These are phyloP conservation scores for Leucoma salicis DNA, from an alignment of 2,888 invertebrate species.

Conservation along the genomic window DNA sequence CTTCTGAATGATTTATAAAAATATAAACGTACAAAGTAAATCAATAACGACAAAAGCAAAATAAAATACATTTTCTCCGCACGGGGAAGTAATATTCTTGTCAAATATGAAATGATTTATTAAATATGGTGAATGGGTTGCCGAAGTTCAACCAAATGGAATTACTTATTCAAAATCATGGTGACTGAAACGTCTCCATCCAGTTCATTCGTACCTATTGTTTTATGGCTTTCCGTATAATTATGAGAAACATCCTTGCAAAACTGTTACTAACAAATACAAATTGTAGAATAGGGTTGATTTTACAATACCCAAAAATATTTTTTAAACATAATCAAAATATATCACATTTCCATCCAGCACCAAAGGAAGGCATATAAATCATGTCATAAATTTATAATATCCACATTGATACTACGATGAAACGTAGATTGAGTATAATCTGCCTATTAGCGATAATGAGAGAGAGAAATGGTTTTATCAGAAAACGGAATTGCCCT, in stretches of 20 bases:
- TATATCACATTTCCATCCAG: too few relatives aligned
- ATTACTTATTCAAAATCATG: constrained; percentile 40
- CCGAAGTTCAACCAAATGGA: constrained; percentile 26
- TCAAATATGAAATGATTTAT: constrained; percentile 28
- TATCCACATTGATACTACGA: constrained; percentile 38
- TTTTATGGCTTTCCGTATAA: constrained; percentile 36
- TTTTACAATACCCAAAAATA: too few relatives aligned
- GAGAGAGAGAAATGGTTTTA: constrained; percentile 51
- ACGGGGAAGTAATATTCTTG: constrained; percentile 27
- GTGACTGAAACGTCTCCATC: constrained; percentile 23
- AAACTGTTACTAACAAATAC: too few relatives aligned
- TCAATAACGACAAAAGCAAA: constrained; percentile 26
- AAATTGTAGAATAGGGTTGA: too few relatives aligned
- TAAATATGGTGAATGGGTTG: constrained; percentile 23
- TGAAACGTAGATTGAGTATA: constrained; percentile 61
- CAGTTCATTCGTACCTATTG: constrained; percentile 15
- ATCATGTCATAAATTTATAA: too few relatives aligned
- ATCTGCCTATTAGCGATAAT: constrained; percentile 66
- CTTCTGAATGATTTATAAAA: neutral
- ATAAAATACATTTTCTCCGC: constrained; percentile 16
- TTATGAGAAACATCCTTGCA: too few relatives aligned
- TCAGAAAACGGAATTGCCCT: constrained; percentile 46
- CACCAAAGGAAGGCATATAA: too few relatives aligned
- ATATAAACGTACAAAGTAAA: constrained; percentile 15
- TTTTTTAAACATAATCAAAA: too few relatives aligned